Base-by-base conservation (phyloP, 2,797 vertebrate genomes). In the Esox masquinongy region DNA sequence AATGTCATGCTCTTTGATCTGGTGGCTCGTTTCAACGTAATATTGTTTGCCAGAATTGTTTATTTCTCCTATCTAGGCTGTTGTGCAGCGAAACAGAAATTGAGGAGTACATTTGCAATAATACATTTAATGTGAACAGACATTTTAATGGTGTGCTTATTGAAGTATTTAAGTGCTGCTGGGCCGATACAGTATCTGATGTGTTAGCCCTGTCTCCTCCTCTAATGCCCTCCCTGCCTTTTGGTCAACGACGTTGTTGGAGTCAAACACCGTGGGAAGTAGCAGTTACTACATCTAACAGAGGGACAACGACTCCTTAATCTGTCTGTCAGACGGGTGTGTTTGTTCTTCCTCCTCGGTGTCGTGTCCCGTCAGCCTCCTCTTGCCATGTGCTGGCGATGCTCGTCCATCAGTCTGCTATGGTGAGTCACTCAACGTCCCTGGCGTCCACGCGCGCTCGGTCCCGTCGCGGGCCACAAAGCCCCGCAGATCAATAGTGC, bases 1-100 rank as follows among this genome's bases (percentile, higher is more conserved):
- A 88, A 90, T 88, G 83, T 85, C 85, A 86, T 88, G 92, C 90
- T 93, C 89, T 90, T 79, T 92, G 92, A 92, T 92, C 90, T 78
- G 24, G 74, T 34, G 83, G 19, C 84, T 86, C 79, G 47, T 89
- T 91, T 90, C 79, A 83, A 81, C 84, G 74, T 86, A 85, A 87
- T 81, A 87, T 87, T 82, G 82, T 92, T 92, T 91, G 80, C 88
- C 88, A 88, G 87, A 83, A 39, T 88, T 89, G 84, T 90, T 93
- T 89, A 12, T 88, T 85, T 79, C 31, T 88, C 77, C 39, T 6
- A 87, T 89, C 85, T 81, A 82, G 82, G 76, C 47, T 67, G 5
- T 81, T 89, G 89, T 80, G 79, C 84, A 80, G 82, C 79, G 82
- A 88, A 86, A 87, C 80, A 34, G 79, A 47, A 47, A 47, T 8